These are phyloP conservation scores for Synanthedon formicaeformis DNA, from an alignment of 2,888 invertebrate genomes.

Conservation along the genomic window DNA sequence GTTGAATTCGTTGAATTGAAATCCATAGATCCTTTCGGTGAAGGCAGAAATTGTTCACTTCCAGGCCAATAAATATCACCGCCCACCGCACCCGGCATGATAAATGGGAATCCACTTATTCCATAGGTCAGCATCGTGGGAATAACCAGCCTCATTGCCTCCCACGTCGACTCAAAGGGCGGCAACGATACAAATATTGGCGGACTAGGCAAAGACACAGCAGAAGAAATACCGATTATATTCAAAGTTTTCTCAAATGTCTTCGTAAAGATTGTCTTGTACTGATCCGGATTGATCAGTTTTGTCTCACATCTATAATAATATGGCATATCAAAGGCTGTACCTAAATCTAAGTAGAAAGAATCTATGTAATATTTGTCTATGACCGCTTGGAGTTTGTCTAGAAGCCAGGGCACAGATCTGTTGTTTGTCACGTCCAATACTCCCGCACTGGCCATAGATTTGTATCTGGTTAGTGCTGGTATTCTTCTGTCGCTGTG, in stretches of 20 bases:
- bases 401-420: conserved; percentile 83
- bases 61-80: conserved; percentile 82
- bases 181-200: conserved; percentile 90
- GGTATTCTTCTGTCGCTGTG: conserved; percentile 84
- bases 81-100: conserved; percentile 94
- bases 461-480: conserved; percentile 85
- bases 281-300: conserved; percentile 84
- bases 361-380: conserved; percentile 85
- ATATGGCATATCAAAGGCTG: conserved; percentile 87
- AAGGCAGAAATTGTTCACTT: conserved; percentile 65
- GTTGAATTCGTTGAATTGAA: conserved; percentile 31
- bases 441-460: conserved; percentile 83
- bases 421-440: conserved; percentile 88
- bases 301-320: conserved; percentile 83
- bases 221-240: conserved; percentile 86
- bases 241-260: conserved; percentile 73
- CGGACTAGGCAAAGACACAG: conserved; percentile 82
- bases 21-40: conserved; percentile 55
- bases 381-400: conserved; percentile 77
- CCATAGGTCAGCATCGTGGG: conserved; percentile 91
- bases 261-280: conserved; percentile 79
- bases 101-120: conserved; percentile 91
- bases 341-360: conserved; percentile 85
- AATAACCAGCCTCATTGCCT: conserved; percentile 83
- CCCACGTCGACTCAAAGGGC: conserved; percentile 90